Conservation (phyloP, 2,113 vertebrate species). For the Geococcyx californianus region DNA sequence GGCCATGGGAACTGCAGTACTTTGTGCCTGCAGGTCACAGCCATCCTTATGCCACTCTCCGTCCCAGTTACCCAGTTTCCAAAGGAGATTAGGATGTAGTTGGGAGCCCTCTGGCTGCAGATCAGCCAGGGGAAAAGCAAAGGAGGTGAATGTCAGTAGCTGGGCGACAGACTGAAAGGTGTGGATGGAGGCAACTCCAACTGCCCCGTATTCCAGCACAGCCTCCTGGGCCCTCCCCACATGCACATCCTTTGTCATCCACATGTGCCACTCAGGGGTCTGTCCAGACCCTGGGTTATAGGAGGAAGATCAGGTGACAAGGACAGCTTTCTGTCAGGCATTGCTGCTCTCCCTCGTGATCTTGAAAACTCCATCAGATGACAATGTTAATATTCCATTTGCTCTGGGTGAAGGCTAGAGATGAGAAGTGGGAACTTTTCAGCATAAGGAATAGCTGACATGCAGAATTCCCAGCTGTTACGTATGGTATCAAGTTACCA, state of each 20-base stretch:
- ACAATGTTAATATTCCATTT: background rate
- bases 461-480: background rate
- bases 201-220: background rate
- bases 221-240: background rate
- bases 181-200: background rate
- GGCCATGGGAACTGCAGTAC: background rate
- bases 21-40: background rate
- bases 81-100: background rate
- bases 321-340: background rate
- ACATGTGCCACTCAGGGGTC: fast-evolving
- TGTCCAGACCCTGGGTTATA: background rate
- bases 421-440: background rate
- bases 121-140: background rate
- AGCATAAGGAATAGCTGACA: background rate
- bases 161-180: background rate
- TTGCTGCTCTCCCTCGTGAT: background rate
- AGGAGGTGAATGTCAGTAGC: background rate
- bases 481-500: background rate
- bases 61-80: background rate
- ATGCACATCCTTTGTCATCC: background rate
- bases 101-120: constrained; percentile 1
- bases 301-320: background rate
- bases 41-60: background rate
- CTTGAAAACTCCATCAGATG: background rate
- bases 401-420: background rate